These are phyloP conservation scores for Chrysomela aeneicollis DNA, from an alignment of 2,888 invertebrate genomes.

Conservation along the genomic window DNA sequence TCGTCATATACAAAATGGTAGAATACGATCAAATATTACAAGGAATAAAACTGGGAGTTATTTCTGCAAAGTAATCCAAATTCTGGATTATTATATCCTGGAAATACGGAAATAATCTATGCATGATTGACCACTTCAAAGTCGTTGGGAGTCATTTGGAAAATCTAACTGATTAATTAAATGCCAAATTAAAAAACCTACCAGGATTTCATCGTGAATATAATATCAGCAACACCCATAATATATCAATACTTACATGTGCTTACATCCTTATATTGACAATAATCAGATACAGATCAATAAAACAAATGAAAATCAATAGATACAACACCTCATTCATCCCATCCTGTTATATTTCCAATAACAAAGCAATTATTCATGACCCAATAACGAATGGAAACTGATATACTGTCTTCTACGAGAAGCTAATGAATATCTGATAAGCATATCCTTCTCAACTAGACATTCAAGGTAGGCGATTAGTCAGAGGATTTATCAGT, in stretches of 20 bases:
- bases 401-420: slow-evolving; percentile 24
- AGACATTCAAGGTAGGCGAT: slow-evolving; percentile 8
- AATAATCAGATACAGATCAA: slow-evolving; percentile 19
- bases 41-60: no score
- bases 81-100: no score
- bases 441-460: slow-evolving; percentile 45
- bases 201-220: background rate
- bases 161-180: background rate
- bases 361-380: slow-evolving; percentile 29
- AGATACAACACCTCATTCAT: slow-evolving; percentile 30
- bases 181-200: background rate
- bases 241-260: background rate
- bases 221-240: background rate
- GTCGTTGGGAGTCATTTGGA: background rate
- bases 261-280: background rate
- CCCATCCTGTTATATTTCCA: slow-evolving; percentile 34
- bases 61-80: no score
- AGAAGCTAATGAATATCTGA: slow-evolving; percentile 37
- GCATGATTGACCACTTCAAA: background rate
- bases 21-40: no score
- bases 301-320: slow-evolving; percentile 30
- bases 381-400: slow-evolving; percentile 24
- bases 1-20: no score
- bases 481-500: background rate
- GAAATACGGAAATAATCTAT: no score